A percentile compares a stretch with the other conserved stretches of the same genome.
Conservation (phyloP, 2,888 invertebrate species). For the Tenthredo scrophulariae region DNA sequence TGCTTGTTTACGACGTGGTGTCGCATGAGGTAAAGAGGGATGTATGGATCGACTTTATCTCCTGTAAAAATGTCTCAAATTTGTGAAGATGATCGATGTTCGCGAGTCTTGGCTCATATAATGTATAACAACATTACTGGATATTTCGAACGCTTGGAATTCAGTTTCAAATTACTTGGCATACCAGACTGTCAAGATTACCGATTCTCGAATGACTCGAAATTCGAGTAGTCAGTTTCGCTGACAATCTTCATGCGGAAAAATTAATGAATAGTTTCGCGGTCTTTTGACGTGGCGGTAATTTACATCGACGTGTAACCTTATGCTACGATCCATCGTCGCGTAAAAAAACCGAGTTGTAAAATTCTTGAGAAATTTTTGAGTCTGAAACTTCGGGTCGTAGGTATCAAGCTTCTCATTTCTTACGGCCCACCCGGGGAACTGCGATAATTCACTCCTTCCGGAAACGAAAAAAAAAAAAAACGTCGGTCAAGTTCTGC, state of each 20-base stretch:
- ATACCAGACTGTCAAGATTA: background rate
- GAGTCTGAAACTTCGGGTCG: background rate
- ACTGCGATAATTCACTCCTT: background rate
- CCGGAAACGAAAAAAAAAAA: background rate
- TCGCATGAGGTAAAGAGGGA: background rate
- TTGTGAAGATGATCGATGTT: constrained; percentile 3
- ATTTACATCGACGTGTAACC: background rate
- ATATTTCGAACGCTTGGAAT: background rate
- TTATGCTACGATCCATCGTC: background rate
- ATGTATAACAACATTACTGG: background rate
- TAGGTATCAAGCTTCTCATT: background rate
- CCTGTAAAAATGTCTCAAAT: background rate
- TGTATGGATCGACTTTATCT: constrained; percentile 10
- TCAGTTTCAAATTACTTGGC: background rate
- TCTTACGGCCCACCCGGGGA: background rate
- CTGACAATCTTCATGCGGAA: background rate
- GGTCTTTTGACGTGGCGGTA: background rate
- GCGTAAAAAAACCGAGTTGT: background rate
- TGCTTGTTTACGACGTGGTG: background rate
- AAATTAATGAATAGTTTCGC: background rate
- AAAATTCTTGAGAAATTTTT: constrained; percentile 3
- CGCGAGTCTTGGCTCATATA: background rate
- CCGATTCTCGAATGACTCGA: too few relatives aligned
- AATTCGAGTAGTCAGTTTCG: background rate
- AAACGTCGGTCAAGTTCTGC: background rate